These are phyloP conservation scores for Cavia porcellus DNA, from an alignment of 2,113 vertebrate species.

Conservation along the genomic window DNA sequence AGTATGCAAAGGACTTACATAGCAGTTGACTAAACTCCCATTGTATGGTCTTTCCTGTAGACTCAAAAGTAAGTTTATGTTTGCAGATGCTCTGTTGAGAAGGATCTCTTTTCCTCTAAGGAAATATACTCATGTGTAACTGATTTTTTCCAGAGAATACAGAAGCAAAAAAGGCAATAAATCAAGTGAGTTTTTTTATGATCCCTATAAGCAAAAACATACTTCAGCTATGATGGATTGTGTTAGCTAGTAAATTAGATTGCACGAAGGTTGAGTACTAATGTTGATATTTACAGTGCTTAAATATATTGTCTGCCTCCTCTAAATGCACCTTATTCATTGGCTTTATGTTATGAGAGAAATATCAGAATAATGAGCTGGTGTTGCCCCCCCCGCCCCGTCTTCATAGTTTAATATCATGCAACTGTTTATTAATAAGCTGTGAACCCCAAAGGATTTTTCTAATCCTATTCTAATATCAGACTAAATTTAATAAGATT, in stretches of 20 bases:
- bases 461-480: slow-evolving; percentile 84
- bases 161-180: slow-evolving; percentile 51
- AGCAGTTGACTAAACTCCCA: neutral
- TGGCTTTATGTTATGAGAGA: slow-evolving; percentile 63
- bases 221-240: slow-evolving; percentile 59
- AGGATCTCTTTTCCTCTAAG: slow-evolving; percentile 48
- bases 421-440: slow-evolving; percentile 85
- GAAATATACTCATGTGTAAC: slow-evolving; percentile 60
- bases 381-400: slow-evolving; percentile 3
- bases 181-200: slow-evolving; percentile 74
- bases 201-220: slow-evolving; percentile 75
- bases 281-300: slow-evolving; percentile 69
- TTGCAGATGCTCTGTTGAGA: slow-evolving; percentile 50
- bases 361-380: slow-evolving; percentile 74
- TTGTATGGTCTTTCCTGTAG: slow-evolving; percentile 12
- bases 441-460: slow-evolving; percentile 77
- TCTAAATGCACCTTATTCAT: slow-evolving; percentile 46
- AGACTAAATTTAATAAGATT: slow-evolving; percentile 83
- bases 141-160: slow-evolving; percentile 61
- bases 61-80: slow-evolving; percentile 25
- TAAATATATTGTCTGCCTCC: slow-evolving; percentile 52
- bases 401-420: slow-evolving; percentile 82
- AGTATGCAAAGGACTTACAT: neutral
- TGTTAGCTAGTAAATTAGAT: slow-evolving; percentile 70
- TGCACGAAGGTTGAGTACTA: slow-evolving; percentile 51